A percentile compares a stretch with the other conserved stretches of the same genome.
These are phyloP conservation scores for Micoletzkya japonica DNA, from an alignment of 2,888 invertebrate genomes.

Conservation along the genomic window DNA sequence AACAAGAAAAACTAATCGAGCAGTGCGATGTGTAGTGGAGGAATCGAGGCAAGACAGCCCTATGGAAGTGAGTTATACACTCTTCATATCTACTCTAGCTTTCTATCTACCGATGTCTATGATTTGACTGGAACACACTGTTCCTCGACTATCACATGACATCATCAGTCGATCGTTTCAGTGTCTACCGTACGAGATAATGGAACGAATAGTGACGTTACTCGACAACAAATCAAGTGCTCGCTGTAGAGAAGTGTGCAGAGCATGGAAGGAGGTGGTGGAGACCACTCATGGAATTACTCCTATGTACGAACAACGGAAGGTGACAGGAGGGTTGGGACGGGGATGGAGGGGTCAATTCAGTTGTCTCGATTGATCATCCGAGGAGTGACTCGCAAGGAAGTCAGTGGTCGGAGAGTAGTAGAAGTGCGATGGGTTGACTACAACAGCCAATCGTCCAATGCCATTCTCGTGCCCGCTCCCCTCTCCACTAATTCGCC, in stretches of 20 bases:
- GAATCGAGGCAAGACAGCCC: neutral
- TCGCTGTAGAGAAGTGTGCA: conserved; percentile 22
- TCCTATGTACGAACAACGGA: no score
- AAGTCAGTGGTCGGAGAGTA: conserved; percentile 2
- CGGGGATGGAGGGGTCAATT: no score
- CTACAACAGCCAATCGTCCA: conserved; percentile 18
- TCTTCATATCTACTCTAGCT: neutral
- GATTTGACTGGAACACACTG: no score
- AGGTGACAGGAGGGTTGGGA: no score
- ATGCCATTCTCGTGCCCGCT: conserved; percentile 9
- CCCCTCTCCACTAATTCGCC: conserved; percentile 1
- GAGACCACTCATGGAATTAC: no score
- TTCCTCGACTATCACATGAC: no score
- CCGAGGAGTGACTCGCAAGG: conserved; percentile 15
- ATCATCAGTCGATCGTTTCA: neutral
- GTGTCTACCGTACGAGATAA: conserved; percentile 16
- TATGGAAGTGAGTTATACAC: neutral
- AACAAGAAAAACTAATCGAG: conserved; percentile 3
- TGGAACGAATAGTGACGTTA: conserved; percentile 2
- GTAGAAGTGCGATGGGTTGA: conserved; percentile 27
- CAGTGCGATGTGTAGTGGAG: conserved; percentile 7
- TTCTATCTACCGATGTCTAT: no score
- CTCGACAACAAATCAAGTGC: conserved; percentile 8
- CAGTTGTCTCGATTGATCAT: conserved; percentile 24
- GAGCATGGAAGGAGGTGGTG: conserved; percentile 13